Evolutionary conservation across 2,797 vertebrate species (phyloP), one percentile per base, ranked within the genome.

Genomic region (Thalassophryne amazonica): DNA sequence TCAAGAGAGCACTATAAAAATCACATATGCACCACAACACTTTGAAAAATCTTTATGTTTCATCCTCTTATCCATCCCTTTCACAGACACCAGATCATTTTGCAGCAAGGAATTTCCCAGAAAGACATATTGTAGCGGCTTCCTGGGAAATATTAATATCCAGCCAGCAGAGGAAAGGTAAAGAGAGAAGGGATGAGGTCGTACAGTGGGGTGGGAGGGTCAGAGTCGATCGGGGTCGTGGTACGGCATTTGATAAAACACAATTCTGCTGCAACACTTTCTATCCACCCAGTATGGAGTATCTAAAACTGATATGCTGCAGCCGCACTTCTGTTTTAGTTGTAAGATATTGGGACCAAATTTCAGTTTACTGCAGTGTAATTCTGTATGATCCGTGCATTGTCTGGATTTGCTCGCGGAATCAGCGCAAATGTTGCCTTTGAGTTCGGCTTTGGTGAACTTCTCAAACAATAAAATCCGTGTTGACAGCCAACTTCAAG

Each of bases 101-200:
- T 83, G 78, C 84, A 69, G 73, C 5, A 11, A 56, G 83, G 84
- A 86, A 88, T 86, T 89, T 81, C 78, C 84, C 70, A 59, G 73
- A 69, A 87, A 88, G 86, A 89, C 54, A 58, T 79, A 88, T 87
- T 64, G 70, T 71, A 60, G 76, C 81, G 73, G 81, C 71, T 86
- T 86, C 85, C 78, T 70, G 79, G 82, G 82, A 88, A 84, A 82
- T 83, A 85, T 89, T 88, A 86, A 83, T 73, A 86, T 83, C 60
- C 68, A 86, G 77, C 73, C 73, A 51, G 51, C 47, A 74, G 61
- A 75, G 65, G 60, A 29, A 75, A 78, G 72, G 77, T 76, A 72
- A 63, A 76, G 57, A 65, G 20, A 28, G 69, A 60, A 22, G 29
- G 45, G 68, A 51, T 52, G 20, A 54, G 58, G 60, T 66, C 52